Evolutionary conservation across 1,140 invertebrate species (phyloP).

Genomic region (Brachionus sp.): DNA sequence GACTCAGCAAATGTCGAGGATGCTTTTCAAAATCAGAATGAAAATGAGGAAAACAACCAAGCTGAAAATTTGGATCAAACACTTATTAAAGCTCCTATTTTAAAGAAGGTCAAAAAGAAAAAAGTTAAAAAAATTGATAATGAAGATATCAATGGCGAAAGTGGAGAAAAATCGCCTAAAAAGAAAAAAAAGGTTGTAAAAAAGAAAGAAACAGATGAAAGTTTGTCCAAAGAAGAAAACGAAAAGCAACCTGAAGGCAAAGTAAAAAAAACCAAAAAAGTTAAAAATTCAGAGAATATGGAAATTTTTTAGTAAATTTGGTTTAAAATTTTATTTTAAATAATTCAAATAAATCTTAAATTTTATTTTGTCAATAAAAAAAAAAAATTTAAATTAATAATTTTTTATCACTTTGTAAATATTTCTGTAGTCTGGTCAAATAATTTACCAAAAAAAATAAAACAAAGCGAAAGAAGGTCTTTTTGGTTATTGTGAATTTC

Average conservation of each 20-base stretch:
- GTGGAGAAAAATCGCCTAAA: not conserved
- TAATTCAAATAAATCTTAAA: not conserved
- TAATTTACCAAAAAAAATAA: no score
- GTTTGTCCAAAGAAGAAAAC: not conserved
- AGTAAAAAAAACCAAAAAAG: constrained; percentile 2
- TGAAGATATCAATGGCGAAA: not conserved
- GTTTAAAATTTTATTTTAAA: not conserved
- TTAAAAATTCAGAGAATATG: not conserved
- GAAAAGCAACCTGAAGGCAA: not conserved
- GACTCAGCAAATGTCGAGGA: not conserved
- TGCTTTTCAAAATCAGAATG: not conserved
- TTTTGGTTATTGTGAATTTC: no score
- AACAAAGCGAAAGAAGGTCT: no score
- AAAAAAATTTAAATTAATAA: not conserved
- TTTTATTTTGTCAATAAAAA: constrained; percentile 4
- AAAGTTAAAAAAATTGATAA: not conserved
- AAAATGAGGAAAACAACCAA: not conserved
- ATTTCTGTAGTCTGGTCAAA: no score
- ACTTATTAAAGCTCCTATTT: not conserved
- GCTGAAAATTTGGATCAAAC: not conserved
- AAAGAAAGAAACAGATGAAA: not conserved
- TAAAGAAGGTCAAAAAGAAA: constrained; percentile 21
- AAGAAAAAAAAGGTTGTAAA: constrained; percentile 6
- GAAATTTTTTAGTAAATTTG: not conserved
- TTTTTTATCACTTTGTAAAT: no score